Conservation (phyloP, 2,797 vertebrate genomes). For the Alectoris magna region DNA sequence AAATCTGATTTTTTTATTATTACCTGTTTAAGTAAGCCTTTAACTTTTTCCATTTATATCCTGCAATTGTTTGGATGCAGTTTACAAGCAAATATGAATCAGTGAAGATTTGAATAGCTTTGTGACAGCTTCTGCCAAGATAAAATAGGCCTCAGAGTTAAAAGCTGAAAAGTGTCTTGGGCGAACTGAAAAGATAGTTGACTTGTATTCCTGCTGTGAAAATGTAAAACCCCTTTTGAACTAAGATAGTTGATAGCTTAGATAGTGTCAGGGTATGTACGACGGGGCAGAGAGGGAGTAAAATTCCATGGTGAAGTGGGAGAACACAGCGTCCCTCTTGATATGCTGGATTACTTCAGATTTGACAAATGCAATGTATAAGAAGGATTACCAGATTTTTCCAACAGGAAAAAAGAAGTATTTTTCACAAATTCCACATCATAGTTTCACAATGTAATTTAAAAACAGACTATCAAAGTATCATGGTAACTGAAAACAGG, state of each 20-base stretch:
- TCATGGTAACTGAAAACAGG: accelerated
- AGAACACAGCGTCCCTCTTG: background rate
- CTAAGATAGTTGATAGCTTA: background rate
- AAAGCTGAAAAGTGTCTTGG: background rate
- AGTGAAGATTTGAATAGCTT: background rate
- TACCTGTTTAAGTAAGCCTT: background rate
- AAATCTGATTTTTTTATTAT: background rate
- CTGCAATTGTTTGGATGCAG: background rate
- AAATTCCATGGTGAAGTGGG: background rate
- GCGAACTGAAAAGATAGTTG: background rate
- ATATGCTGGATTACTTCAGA: background rate
- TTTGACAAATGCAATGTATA: background rate
- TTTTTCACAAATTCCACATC: background rate
- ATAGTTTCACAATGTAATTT: background rate
- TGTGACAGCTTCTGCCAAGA: background rate
- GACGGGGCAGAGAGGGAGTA: background rate
- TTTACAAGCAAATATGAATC: background rate
- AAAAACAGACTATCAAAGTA: background rate
- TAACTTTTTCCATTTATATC: background rate
- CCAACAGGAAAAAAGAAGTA: background rate
- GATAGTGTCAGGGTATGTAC: background rate
- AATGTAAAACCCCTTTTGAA: background rate
- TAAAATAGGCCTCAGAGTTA: background rate
- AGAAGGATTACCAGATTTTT: background rate
- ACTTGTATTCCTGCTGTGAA: background rate